Conservation (phyloP, 1,140 invertebrate genomes). For the Schlechtendalia chinensis region DNA sequence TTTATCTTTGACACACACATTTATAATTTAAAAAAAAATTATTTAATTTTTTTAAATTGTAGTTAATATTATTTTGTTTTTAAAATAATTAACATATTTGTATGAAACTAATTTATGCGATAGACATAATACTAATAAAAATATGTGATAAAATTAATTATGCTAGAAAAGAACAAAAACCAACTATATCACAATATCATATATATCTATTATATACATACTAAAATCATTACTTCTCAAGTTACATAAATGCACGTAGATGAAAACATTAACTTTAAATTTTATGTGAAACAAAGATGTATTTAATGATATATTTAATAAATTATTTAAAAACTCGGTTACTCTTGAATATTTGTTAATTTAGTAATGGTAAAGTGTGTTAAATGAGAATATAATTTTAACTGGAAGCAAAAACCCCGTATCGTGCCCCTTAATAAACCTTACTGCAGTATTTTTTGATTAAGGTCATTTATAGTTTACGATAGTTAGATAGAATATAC, state of each 20-base stretch:
- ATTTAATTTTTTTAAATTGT: not conserved
- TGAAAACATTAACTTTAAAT: not conserved
- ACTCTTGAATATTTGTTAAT: not conserved
- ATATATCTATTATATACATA: not conserved
- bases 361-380: not conserved
- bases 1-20: not conserved
- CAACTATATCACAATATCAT: not conserved
- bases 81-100: not conserved
- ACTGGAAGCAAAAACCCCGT: not conserved
- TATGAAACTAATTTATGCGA: not conserved
- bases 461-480: not conserved
- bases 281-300: not conserved
- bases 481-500: too few relatives aligned
- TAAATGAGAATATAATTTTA: not conserved
- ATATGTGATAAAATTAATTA: not conserved
- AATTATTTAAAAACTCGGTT: not conserved
- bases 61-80: not conserved
- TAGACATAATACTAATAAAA: not conserved
- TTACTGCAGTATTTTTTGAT: not conserved
- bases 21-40: not conserved
- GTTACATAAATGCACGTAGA: not conserved
- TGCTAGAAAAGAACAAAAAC: not conserved
- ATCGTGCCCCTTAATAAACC: conserved; percentile 4
- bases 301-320: not conserved
- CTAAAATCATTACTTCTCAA: not conserved